Conservation (phyloP, 2,888 invertebrate genomes). For the Dryocosmus kuriphilus region DNA sequence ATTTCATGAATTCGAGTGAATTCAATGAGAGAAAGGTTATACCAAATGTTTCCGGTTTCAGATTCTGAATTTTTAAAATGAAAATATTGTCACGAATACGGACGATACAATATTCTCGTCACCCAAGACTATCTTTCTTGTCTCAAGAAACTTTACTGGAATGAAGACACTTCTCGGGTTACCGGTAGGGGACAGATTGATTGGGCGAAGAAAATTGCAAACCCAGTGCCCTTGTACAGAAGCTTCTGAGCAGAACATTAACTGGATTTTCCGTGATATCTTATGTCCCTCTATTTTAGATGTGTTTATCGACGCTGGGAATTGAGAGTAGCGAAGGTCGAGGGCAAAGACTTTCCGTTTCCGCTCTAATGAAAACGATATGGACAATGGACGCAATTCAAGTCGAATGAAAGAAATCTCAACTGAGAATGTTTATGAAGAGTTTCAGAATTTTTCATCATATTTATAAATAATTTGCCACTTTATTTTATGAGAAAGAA, state of each 20-base stretch:
- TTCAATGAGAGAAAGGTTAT: no score
- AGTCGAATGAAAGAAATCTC: constrained; percentile 36
- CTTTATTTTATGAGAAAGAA: background rate
- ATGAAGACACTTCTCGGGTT: no score
- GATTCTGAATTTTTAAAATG: no score
- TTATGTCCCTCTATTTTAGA: constrained; percentile 46
- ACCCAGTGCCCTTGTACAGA: constrained; percentile 66
- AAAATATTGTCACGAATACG: no score
- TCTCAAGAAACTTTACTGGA: no score
- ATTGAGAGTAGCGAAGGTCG: constrained; percentile 31
- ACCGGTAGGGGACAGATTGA: background rate
- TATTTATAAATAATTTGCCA: constrained; percentile 27
- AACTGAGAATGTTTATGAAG: constrained; percentile 10
- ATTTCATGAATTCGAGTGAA: no score
- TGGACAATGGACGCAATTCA: constrained; percentile 34
- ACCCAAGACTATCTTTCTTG: no score
- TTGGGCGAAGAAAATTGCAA: constrained; percentile 52
- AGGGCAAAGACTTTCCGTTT: constrained; percentile 36
- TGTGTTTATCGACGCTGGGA: constrained; percentile 25
- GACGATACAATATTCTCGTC: no score
- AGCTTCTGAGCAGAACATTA: constrained; percentile 64
- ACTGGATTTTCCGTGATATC: constrained; percentile 60
- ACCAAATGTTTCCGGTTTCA: no score
- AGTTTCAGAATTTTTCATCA: constrained; percentile 28
- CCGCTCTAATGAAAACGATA: constrained; percentile 32